Conservation (phyloP, 2,888 invertebrate genomes). For the Herminia tarsipennalis region DNA sequence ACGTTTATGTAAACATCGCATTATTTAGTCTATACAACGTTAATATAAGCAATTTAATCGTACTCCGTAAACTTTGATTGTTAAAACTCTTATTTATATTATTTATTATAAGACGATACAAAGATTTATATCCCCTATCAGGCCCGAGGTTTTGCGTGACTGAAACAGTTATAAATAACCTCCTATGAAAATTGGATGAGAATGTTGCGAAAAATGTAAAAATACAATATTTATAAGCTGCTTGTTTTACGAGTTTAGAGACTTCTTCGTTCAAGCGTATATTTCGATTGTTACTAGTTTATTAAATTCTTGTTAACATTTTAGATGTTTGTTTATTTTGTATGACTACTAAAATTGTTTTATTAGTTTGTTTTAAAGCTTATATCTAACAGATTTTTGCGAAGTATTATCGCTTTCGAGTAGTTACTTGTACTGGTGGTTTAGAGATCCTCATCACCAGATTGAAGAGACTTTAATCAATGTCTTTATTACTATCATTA, state of each 20-base stretch:
- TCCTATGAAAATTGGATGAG: slow-evolving; percentile 35
- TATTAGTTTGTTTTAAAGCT: too few relatives aligned
- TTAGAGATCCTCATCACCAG: too few relatives aligned
- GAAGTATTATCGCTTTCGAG: too few relatives aligned
- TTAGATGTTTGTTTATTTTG: too few relatives aligned
- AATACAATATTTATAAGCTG: slow-evolving; percentile 7
- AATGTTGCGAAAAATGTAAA: slow-evolving; percentile 18
- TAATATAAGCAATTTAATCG: slow-evolving; percentile 17
- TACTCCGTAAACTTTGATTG: slow-evolving; percentile 22
- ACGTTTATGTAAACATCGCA: slow-evolving; percentile 43
- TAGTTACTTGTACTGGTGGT: too few relatives aligned
- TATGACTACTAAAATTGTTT: too few relatives aligned
- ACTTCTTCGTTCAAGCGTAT: too few relatives aligned
- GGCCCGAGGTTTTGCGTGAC: slow-evolving; percentile 38
- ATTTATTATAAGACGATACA: slow-evolving; percentile 35
- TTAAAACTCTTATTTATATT: slow-evolving; percentile 33
- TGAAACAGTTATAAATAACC: slow-evolving; percentile 43
- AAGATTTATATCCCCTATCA: slow-evolving; percentile 41
- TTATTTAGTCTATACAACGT: slow-evolving; percentile 21
- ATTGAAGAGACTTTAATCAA: too few relatives aligned
- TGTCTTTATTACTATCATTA: too few relatives aligned
- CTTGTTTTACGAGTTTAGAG: neutral
- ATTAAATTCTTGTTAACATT: too few relatives aligned
- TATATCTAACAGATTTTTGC: too few relatives aligned
- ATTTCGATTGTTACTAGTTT: too few relatives aligned